phyloP scores from a whole-genome alignment of 2,888 invertebrate genomes.

The Athripsodes cinereus region DNA sequence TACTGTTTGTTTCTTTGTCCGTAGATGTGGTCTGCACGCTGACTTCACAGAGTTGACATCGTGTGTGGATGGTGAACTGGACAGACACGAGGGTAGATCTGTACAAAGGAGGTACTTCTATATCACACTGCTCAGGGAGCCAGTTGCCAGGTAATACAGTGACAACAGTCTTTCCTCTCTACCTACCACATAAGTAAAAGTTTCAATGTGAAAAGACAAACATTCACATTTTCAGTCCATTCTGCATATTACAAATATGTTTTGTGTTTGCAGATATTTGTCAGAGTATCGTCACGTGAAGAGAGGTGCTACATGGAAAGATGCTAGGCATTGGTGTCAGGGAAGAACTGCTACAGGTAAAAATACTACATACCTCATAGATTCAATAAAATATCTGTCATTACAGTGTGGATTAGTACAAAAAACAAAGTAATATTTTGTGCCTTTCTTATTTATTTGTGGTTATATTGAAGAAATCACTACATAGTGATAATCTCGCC shows the following conservation, averaged over 20 bases:
- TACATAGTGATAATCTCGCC: too few relatives aligned
- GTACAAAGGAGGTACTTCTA: slow-evolving; percentile 89
- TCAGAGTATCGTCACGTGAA: slow-evolving; percentile 97
- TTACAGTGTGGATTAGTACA: too few relatives aligned
- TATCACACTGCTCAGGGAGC: slow-evolving; percentile 91
- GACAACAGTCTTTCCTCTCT: not conserved
- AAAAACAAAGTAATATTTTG: too few relatives aligned
- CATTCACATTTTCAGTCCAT: too few relatives aligned
- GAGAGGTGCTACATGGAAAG: slow-evolving; percentile 95
- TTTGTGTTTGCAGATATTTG: slow-evolving; percentile 59
- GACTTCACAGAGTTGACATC: slow-evolving; percentile 95
- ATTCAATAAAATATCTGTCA: too few relatives aligned
- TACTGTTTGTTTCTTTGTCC: slow-evolving; percentile 2
- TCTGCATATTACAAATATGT: not conserved
- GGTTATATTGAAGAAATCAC: too few relatives aligned
- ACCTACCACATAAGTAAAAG: too few relatives aligned
- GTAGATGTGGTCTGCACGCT: slow-evolving; percentile 88
- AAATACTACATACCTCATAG: too few relatives aligned
- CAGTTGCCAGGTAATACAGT: slow-evolving; percentile 64
- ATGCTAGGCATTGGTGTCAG: slow-evolving; percentile 66
- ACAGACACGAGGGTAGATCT: slow-evolving; percentile 80
- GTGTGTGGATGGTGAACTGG: slow-evolving; percentile 87
- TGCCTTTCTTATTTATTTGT: too few relatives aligned
- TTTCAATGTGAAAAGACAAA: not conserved
- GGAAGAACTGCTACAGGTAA: slow-evolving; percentile 66